Evolutionary conservation across 2,113 vertebrate species (phyloP).

Genomic region (Pandion haliaetus): DNA sequence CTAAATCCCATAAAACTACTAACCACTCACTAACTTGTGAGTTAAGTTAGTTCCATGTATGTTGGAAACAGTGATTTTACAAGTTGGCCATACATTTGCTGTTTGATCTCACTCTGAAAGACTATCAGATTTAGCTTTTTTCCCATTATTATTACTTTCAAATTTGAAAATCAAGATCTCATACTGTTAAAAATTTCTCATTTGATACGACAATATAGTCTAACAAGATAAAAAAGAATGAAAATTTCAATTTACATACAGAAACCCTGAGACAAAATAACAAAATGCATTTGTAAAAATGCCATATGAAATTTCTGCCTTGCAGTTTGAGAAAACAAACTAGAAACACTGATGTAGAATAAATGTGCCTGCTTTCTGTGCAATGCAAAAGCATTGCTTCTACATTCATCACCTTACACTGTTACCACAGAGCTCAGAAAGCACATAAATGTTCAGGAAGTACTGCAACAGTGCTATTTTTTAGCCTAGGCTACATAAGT

Average conservation of each 20-base stretch:
- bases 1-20: not conserved
- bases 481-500: not conserved
- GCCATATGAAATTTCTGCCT: not conserved
- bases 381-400: not conserved
- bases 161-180: not conserved
- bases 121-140: not conserved
- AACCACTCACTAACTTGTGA: not conserved
- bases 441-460: not conserved
- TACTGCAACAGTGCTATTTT: not conserved
- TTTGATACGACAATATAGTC: not conserved
- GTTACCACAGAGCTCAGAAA: not conserved
- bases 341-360: not conserved
- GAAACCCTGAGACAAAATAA: not conserved
- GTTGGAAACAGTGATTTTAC: not conserved
- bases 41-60: not conserved
- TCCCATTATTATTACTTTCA: not conserved
- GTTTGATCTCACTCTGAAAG: not conserved
- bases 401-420: accelerated
- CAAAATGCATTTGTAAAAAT: not conserved
- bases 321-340: not conserved
- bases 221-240: not conserved
- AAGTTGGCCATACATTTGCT: not conserved
- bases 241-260: not conserved
- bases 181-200: not conserved
- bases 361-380: not conserved